Evolutionary conservation across 2,113 vertebrate species (phyloP).

Genomic region (Corythornis vintsioides): DNA sequence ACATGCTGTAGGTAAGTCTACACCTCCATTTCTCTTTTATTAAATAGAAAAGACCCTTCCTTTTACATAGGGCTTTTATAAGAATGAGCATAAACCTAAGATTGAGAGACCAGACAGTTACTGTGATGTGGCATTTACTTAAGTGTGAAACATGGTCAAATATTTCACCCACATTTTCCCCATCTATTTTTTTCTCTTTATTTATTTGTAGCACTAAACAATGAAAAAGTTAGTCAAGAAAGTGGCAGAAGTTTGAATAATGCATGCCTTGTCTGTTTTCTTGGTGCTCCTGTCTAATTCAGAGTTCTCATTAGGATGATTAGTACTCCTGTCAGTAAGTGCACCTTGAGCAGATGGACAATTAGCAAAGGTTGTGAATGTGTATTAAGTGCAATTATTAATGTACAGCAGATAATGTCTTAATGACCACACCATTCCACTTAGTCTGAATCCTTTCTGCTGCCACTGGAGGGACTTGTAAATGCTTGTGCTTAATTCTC

Average conservation of each 20-base stretch:
- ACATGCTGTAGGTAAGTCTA: neutral
- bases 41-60: neutral
- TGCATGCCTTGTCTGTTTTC: no score
- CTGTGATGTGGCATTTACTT: neutral
- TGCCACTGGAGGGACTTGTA: neutral
- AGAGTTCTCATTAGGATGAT: no score
- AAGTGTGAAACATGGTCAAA: accelerated
- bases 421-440: no score
- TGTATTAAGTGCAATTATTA: no score
- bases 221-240: no score
- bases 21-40: neutral
- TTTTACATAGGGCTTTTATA: neutral
- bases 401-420: no score
- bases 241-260: no score
- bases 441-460: no score
- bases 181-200: neutral
- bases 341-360: no score
- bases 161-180: neutral
- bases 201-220: neutral
- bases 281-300: no score
- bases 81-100: neutral
- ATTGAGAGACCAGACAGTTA: neutral
- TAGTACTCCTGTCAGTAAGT: no score
- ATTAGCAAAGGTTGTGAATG: no score
- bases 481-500: neutral